Base-by-base conservation (phyloP, 2,113 vertebrate genomes). In the Pyxicephalus adspersus region DNA sequence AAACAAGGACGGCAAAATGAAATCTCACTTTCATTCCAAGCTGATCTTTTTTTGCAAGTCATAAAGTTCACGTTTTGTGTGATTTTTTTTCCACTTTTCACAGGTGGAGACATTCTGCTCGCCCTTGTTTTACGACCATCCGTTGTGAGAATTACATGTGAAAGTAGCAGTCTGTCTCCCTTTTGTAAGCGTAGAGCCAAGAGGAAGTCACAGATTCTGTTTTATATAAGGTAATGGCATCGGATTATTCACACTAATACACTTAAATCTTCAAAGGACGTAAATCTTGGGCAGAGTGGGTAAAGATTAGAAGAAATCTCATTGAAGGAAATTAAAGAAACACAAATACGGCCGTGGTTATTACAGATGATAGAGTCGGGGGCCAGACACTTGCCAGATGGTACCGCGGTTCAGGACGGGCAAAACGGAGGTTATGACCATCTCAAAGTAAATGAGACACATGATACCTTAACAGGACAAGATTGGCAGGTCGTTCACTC, bases 71-170 rank as follows among this genome's bases (percentile, higher is more conserved):
- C 25, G 15, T 88, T 85, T 86, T 2, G 6, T 61, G 83, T 78
- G 84, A 88, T 87, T 88, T 90, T 83, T 79, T 85, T 78, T 84
- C 83, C 5, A 25, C 11, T 25, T 61, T 84, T 85, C 83, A 57
- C 79, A 74, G 8, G 65, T 83, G 63, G 55, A 50, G 83, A 88
- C 82, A 16, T 61, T 85, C 58, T 83, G 77, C 81, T 85, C 83
- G 17, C 38, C 85, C 74, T 84, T 61, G 4, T 88, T 93, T 93
- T 92, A 91, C 75, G 77, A 87, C 84, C 88, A 85, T 83, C 83
- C 83, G 64, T 22, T 50, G 66, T 55, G 76, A 55, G 50, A 84
- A 79, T 89, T 86, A 86, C 85, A 86, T 86, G 85, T 83, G 86
- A 88, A 87, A 86, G 87, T 88, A 88, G 85, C 55, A 85, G 87